phyloP scores from a whole-genome alignment of 2,888 invertebrate species.

The Tanytarsus gracilentus region DNA sequence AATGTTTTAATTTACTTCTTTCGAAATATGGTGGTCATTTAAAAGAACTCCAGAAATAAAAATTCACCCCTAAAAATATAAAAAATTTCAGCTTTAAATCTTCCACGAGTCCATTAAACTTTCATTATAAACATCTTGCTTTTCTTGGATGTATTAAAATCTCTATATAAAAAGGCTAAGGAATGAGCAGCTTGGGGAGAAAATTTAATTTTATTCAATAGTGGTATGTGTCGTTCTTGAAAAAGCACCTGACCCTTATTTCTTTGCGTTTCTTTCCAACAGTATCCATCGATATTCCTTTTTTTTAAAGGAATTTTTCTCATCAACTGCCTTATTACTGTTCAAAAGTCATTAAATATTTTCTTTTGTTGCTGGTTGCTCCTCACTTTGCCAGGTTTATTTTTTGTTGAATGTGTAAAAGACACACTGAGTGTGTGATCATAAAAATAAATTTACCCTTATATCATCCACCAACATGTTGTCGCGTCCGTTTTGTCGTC shows the following conservation, averaged over 20 bases:
- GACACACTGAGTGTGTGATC: neutral
- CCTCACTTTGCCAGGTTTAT: too few species aligned
- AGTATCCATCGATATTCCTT: too few species aligned
- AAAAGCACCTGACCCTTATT: slow-evolving; percentile 29
- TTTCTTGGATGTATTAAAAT: slow-evolving; percentile 11
- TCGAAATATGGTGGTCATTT: too few species aligned
- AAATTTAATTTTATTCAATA: neutral
- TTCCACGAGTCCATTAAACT: slow-evolving; percentile 20
- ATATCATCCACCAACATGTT: slow-evolving; percentile 14
- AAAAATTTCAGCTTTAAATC: slow-evolving; percentile 18
- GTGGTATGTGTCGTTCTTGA: slow-evolving; percentile 12
- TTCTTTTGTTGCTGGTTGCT: slow-evolving; percentile 1
- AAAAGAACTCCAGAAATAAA: neutral
- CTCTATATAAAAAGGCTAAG: slow-evolving; percentile 3
- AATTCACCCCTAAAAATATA: neutral
- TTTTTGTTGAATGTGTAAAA: neutral
- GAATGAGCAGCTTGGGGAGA: neutral
- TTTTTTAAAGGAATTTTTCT: too few species aligned
- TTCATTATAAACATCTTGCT: slow-evolving; percentile 21
- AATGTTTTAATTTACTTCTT: too few species aligned
- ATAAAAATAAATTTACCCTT: neutral
- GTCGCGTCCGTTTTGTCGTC: neutral
- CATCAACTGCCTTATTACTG: too few species aligned
- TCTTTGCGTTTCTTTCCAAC: neutral
- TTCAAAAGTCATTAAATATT: slow-evolving; percentile 26